phyloP scores from a whole-genome alignment of 2,888 invertebrate species.

The Entomobrya multifasciata region DNA sequence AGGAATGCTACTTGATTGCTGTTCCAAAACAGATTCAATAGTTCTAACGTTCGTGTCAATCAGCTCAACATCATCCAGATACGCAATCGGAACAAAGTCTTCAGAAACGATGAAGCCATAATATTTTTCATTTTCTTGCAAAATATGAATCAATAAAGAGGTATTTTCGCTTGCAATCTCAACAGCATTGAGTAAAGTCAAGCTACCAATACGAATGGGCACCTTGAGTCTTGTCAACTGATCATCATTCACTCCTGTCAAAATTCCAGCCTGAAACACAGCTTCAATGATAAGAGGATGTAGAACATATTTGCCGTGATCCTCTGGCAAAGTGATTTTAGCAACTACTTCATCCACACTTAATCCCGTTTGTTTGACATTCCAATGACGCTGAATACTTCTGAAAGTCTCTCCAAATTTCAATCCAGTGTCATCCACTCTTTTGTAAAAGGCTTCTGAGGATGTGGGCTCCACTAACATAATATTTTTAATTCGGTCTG shows the following conservation, averaged over 20 bases:
- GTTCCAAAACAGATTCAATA: slow-evolving; percentile 10
- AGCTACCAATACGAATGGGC: slow-evolving; percentile 44
- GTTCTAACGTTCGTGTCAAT: slow-evolving; percentile 34
- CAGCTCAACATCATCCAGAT: slow-evolving; percentile 13
- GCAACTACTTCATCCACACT: not conserved
- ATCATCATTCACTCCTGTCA: not conserved
- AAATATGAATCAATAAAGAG: slow-evolving; percentile 10
- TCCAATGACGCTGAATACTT: slow-evolving; percentile 27
- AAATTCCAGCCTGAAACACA: slow-evolving; percentile 35
- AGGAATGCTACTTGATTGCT: slow-evolving; percentile 9
- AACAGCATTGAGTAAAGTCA: slow-evolving; percentile 19
- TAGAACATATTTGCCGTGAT: not conserved
- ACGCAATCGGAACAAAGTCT: not conserved
- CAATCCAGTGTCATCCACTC: slow-evolving; percentile 43
- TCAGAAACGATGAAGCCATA: not conserved
- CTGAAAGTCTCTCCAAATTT: slow-evolving; percentile 61
- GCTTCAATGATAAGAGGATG: slow-evolving; percentile 18
- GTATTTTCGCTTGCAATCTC: not conserved
- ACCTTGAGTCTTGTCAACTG: slow-evolving; percentile 31
- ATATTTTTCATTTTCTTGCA: slow-evolving; percentile 4
- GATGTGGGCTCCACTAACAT: not conserved
- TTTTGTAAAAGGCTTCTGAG: slow-evolving; percentile 54
- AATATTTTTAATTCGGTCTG: no score
- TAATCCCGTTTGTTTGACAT: not conserved
- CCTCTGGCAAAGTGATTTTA: not conserved